Evolutionary conservation across 1,140 invertebrate genomes (phyloP), one percentile per base, ranked within the genome.

Genomic region (Rhagoletis zephyria): DNA sequence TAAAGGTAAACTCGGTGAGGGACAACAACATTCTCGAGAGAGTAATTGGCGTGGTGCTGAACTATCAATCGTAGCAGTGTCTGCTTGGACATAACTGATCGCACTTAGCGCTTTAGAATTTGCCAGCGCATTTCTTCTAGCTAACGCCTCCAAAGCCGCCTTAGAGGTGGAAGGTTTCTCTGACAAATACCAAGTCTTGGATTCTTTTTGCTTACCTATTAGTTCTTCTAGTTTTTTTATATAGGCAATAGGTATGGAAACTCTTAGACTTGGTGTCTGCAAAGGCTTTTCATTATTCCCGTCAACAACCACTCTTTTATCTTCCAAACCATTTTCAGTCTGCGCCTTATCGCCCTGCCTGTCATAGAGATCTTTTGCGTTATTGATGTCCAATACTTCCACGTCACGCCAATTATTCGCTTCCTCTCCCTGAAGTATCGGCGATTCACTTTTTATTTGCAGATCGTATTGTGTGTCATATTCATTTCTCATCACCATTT

Each of bases 101-200:
- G 40, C 40, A 67, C 19, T 67, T 19, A 2, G 6, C 7, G 64
- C 10, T 12, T 10, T 67, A 40, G 40, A 40, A 42, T 9, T 40
- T 2, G 19, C 10, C 30, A n/a, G 42, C 1, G 67, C 42, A 16
- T 74, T 45, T 74, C 67, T 74, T 48, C 5, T 74, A 10, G 67
- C 67, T 48, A 74, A 74, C 3, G 67, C 67, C 42, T 30, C 67
- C 42, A 74, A 48, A 74, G 67, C 67, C 10, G 67, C 67, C 40
- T 74, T 74, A n/a, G 67, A 74, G 3, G 67, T 74, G 40, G 67
- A 16, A 3, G 67, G 67, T 74, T 74, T 74, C 12, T 74, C 67
- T 16, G 67, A n/a, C 45, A 74, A 48, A 74, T 74, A 74, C 67
- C 67, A 74, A 45, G 45, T 45, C 42, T 74, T 74, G 14, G 67